These are phyloP conservation scores for Gymnopithys bicolor DNA, from an alignment of 2,797 vertebrate genomes.

Conservation along the genomic window DNA sequence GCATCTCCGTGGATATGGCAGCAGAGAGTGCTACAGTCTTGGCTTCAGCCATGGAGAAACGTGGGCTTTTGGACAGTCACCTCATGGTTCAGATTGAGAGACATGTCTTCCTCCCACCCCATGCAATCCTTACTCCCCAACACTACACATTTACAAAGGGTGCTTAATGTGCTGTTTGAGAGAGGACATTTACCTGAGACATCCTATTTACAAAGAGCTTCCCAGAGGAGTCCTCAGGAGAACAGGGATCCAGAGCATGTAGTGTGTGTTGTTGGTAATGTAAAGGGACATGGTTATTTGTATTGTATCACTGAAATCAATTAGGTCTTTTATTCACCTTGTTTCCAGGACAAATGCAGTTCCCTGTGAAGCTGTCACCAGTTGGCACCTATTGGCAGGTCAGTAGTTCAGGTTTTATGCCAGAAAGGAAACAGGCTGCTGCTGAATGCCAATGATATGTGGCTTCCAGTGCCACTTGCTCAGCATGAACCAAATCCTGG, in stretches of 20 bases:
- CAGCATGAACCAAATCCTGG: rapidly evolving
- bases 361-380: background rate
- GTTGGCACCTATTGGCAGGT: background rate
- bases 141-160: background rate
- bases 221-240: background rate
- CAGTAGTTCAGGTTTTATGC: background rate
- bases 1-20: rapidly evolving
- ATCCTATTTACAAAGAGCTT: background rate
- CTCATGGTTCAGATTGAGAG: rapidly evolving
- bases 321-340: background rate
- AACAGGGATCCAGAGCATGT: background rate
- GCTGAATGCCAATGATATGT: rapidly evolving
- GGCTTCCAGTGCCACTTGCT: background rate
- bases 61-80: rapidly evolving
- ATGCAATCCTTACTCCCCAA: rapidly evolving
- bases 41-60: rapidly evolving
- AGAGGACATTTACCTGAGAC: background rate
- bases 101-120: rapidly evolving
- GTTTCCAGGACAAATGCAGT: background rate
- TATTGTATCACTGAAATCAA: background rate
- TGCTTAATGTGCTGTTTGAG: background rate
- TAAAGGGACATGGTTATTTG: background rate
- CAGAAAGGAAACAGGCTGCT: background rate
- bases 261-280: background rate
- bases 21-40: rapidly evolving